Evolutionary conservation across 2,797 vertebrate species (phyloP), one percentile per base, ranked within the genome.

Genomic region (Hippopotamyrus pictus): DNA sequence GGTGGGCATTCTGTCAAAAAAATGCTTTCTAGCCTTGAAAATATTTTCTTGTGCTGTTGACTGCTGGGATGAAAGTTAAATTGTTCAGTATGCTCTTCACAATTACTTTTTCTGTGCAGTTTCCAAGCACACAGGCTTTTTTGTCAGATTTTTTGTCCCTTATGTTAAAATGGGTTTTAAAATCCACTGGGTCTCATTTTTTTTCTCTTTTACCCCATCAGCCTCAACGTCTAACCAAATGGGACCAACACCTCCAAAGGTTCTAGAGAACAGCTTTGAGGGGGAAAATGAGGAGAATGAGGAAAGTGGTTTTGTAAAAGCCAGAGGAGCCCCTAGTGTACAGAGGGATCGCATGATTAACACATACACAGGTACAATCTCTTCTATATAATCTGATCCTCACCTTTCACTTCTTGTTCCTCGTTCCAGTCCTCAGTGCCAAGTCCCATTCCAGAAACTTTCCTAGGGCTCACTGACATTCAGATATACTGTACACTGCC

Each of bases 281-380:
- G 93, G 94, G 8, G 93, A 94, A 46, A 90, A 94, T 11, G 93
- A 94, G 46, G 91, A 94, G 82, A 91, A 90, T 46, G 89, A 93
- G 54, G 88, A 93, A 76, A 91, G 19, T 53, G 94, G 92, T 88
- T 93, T 90, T 92, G 91, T 91, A 9, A 17, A 87, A 57, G 50
- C 25, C 7, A 51, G 62, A 3, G 90, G 94, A 93, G 91, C 93
- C 93, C 51, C 54, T n/a, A 84, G 22, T 22, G 48, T 62, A 14
- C 90, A 90, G 82, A 92, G 84, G 29, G 88, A 89, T 82, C 91
- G 53, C 22, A 46, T 53, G 53, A 79, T 73, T 37, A 54, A 59
- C 88, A 85, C 92, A 90, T 90, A 89, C 89, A 86, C 89, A 90
- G 48, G 83, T 33, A 46, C 59, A 5, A 29, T 84, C 11, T 84